Evolutionary conservation across 2,113 vertebrate species (phyloP).

Genomic region (Setophaga petechia): DNA sequence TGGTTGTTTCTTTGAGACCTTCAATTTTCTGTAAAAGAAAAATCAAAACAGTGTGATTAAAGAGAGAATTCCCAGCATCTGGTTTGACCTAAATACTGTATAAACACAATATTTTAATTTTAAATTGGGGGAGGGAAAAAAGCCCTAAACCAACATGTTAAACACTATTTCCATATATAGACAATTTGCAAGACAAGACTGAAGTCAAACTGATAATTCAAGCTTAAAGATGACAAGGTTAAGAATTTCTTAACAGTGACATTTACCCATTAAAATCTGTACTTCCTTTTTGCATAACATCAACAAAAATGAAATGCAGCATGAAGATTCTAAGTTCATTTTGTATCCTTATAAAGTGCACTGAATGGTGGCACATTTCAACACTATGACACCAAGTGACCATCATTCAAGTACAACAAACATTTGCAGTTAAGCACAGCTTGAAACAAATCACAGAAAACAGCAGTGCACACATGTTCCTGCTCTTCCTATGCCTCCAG

Average conservation of each 20-base stretch:
- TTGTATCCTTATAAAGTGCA: neutral
- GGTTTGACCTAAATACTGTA: neutral
- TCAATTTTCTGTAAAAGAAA: slow-evolving; percentile 89
- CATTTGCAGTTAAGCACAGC: neutral
- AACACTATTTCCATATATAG: neutral
- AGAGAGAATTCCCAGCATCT: neutral
- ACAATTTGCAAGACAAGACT: neutral
- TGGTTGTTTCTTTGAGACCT: slow-evolving; percentile 94
- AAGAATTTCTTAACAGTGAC: neutral
- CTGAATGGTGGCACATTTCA: neutral
- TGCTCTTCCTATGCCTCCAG: neutral
- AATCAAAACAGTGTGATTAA: neutral
- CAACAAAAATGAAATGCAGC: neutral
- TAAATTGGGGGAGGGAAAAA: neutral
- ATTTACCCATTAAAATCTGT: neutral
- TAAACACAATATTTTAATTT: neutral
- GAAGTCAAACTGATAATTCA: neutral
- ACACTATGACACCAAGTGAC: neutral
- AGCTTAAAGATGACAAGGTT: neutral
- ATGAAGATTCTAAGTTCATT: neutral
- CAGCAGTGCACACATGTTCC: neutral
- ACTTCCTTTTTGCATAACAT: neutral
- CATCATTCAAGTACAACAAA: neutral
- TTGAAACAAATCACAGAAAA: neutral
- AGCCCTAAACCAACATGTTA: neutral